These are phyloP conservation scores for Pholis gunnellus DNA, from an alignment of 2,113 vertebrate species.

Conservation along the genomic window DNA sequence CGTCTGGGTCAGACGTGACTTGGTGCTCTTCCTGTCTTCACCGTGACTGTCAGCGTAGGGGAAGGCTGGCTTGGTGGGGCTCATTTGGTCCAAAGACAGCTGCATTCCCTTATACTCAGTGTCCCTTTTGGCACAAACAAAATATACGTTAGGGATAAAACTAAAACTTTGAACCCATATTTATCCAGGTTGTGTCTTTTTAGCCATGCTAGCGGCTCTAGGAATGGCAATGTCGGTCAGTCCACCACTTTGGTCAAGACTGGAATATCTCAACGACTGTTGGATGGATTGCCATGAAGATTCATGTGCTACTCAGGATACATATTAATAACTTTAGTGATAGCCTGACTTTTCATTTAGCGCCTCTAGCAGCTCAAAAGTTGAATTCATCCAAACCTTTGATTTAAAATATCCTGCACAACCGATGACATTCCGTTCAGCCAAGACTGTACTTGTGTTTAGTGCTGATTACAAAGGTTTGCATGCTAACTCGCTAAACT, in stretches of 20 bases:
- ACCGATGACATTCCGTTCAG: background rate
- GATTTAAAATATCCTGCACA: background rate
- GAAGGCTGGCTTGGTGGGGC: slow-evolving; percentile 93
- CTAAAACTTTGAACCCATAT: slow-evolving; percentile 4
- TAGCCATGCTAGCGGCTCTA: background rate
- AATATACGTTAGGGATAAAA: slow-evolving; percentile 34
- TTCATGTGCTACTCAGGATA: background rate
- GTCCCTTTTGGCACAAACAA: slow-evolving; percentile 85
- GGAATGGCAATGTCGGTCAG: background rate
- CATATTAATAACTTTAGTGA: background rate
- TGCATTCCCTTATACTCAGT: slow-evolving; percentile 99
- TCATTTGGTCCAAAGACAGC: slow-evolving; percentile 97
- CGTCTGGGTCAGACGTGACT: slow-evolving; percentile 88
- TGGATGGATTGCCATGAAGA: background rate
- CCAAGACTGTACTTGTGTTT: background rate
- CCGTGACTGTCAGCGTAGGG: slow-evolving; percentile 88
- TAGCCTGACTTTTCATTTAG: background rate
- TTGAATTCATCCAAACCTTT: background rate
- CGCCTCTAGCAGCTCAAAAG: background rate
- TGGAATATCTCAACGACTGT: background rate
- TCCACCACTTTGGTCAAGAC: background rate
- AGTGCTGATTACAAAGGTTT: background rate
- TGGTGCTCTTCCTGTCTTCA: slow-evolving; percentile 92
- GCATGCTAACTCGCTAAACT: background rate
- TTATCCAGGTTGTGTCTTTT: slow-evolving; percentile 25